Percentiles rank a stretch among this genome's conserved stretches.
Conservation (phyloP, 1,140 invertebrate genomes). For the Eurosta solidaginis region DNA sequence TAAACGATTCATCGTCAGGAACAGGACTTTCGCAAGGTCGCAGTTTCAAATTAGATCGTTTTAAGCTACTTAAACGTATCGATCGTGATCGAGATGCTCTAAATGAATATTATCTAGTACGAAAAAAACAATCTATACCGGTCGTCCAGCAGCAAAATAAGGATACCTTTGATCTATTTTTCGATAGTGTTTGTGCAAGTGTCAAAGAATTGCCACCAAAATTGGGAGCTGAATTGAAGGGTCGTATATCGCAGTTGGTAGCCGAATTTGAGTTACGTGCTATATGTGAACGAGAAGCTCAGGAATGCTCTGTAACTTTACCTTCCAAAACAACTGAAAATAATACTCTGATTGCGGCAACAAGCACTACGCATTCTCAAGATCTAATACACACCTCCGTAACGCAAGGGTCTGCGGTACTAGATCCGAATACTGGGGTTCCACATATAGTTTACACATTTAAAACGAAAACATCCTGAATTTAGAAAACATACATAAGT, state of each 20-base stretch:
- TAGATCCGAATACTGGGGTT: neutral
- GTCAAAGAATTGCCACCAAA: slow-evolving; percentile 50
- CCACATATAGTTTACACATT: slow-evolving; percentile 32
- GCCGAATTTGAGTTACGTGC: slow-evolving; percentile 53
- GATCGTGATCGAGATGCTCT: neutral
- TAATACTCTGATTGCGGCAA: neutral
- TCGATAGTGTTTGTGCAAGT: slow-evolving; percentile 49
- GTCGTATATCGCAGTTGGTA: slow-evolving; percentile 48
- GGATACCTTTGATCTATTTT: slow-evolving; percentile 48
- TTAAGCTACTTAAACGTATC: slow-evolving; percentile 13
- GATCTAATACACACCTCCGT: neutral
- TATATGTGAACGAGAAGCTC: slow-evolving; percentile 43
- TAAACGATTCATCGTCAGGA: neutral
- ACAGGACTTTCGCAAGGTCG: neutral
- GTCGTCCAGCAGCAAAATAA: slow-evolving; percentile 39
- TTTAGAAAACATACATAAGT: neutral
- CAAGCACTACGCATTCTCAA: neutral
- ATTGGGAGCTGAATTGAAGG: slow-evolving; percentile 49
- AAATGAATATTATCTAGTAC: slow-evolving; percentile 15
- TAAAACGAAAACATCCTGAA: slow-evolving; percentile 22
- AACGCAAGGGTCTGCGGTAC: neutral
- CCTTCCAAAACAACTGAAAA: neutral
- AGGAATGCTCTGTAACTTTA: slow-evolving; percentile 1
- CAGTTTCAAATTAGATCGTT: neutral
- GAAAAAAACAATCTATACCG: neutral